Percentiles rank a stretch among this genome's conserved stretches.
phyloP scores from a whole-genome alignment of 1,140 invertebrate genomes.

The Drosophila ogumai region DNA sequence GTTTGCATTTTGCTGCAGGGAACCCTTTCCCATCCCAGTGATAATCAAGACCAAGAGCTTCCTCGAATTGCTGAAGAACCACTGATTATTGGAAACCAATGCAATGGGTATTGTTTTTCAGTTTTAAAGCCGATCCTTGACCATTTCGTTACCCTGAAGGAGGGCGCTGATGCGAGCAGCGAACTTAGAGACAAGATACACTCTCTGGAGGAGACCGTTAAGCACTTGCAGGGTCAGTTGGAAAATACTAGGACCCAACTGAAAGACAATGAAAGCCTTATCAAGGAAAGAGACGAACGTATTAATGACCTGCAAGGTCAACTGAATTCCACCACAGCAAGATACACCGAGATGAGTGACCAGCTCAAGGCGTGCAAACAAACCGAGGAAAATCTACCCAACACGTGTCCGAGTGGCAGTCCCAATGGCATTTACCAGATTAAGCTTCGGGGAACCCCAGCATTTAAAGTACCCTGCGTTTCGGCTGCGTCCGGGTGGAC shows the following conservation, averaged over 20 bases:
- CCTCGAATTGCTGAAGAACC: neutral
- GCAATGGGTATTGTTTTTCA: slow-evolving; percentile 16
- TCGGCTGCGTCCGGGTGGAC: slow-evolving; percentile 85
- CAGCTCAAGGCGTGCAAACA: neutral
- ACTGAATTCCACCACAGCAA: neutral
- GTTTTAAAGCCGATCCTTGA: slow-evolving; percentile 8
- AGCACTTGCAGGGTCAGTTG: neutral
- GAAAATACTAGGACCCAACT: neutral
- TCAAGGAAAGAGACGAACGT: slow-evolving; percentile 1
- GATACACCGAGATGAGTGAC: neutral
- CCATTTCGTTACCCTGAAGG: slow-evolving; percentile 11
- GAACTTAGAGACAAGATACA: neutral
- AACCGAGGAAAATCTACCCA: neutral
- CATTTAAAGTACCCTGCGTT: slow-evolving; percentile 3
- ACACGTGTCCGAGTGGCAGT: slow-evolving; percentile 2
- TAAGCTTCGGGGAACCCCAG: neutral
- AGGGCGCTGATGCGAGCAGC: neutral
- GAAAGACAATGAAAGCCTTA: neutral
- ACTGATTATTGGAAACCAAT: neutral
- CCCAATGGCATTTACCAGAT: slow-evolving; percentile 1
- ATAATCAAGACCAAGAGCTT: neutral
- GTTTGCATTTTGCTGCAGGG: slow-evolving; percentile 6
- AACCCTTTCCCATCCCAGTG: neutral
- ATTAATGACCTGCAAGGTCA: neutral
- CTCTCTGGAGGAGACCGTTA: neutral